A percentile compares a stretch with the other conserved stretches of the same genome.
Conservation (phyloP, 2,888 invertebrate genomes). For the Zygothrica quintamaculata region DNA sequence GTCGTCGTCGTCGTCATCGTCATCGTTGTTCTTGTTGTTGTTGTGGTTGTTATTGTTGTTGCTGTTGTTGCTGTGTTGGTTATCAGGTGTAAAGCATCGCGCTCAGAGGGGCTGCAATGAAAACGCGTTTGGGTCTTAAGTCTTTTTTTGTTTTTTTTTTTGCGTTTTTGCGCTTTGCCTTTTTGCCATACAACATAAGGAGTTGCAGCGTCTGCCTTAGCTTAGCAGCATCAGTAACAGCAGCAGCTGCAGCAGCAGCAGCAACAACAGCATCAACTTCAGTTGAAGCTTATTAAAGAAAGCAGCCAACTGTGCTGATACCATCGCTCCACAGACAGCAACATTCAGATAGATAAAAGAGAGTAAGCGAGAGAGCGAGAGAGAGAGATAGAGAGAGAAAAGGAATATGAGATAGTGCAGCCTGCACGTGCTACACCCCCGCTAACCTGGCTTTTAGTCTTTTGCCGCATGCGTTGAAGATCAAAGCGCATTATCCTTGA, state of each 20-base stretch:
- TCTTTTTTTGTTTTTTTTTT: slow-evolving; percentile 59
- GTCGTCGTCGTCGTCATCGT: slow-evolving; percentile 22
- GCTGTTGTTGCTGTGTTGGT: slow-evolving; percentile 42
- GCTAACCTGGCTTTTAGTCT: slow-evolving; percentile 30
- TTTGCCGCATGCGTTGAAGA: slow-evolving; percentile 44
- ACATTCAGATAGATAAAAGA: slow-evolving; percentile 36
- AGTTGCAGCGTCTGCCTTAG: slow-evolving; percentile 9
- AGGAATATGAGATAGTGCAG: not conserved
- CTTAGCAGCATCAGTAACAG: too few species aligned
- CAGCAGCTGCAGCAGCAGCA: too few species aligned
- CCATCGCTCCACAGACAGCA: slow-evolving; percentile 58
- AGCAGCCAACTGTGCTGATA: slow-evolving; percentile 41
- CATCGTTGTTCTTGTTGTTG: too few species aligned
- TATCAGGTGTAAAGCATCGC: slow-evolving; percentile 79
- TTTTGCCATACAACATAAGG: not conserved
- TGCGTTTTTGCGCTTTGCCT: slow-evolving; percentile 1
- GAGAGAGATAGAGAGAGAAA: not conserved
- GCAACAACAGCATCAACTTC: not conserved
- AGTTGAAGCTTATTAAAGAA: slow-evolving; percentile 62
- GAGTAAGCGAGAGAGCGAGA: slow-evolving; percentile 2
- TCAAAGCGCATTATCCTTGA: slow-evolving; percentile 65
- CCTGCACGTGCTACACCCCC: slow-evolving; percentile 74
- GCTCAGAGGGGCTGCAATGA: slow-evolving; percentile 44
- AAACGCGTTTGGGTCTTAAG: slow-evolving; percentile 76
- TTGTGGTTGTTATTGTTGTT: too few species aligned